These are phyloP conservation scores for Cydia pomonella DNA, from an alignment of 1,140 invertebrate species.

Conservation along the genomic window DNA sequence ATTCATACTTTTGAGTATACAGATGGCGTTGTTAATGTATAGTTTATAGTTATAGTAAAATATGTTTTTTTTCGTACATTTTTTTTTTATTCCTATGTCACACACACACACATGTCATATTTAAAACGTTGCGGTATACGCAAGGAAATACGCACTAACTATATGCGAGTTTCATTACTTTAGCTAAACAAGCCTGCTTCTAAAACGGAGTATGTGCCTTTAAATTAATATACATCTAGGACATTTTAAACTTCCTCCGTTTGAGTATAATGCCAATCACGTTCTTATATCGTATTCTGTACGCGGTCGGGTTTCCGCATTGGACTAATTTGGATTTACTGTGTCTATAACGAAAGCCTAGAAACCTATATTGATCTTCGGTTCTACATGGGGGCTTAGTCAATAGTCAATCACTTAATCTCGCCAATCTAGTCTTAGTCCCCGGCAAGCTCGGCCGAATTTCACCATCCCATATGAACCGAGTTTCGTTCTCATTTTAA, in stretches of 20 bases:
- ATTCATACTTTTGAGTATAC: too few species aligned
- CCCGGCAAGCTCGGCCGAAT: too few species aligned
- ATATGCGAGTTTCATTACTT: neutral
- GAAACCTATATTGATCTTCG: neutral
- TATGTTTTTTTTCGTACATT: too few species aligned
- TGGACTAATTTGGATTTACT: slow-evolving; percentile 9
- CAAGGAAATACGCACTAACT: neutral
- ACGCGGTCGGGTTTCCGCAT: neutral
- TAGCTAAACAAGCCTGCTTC: neutral
- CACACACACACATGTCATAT: neutral
- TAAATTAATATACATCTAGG: neutral
- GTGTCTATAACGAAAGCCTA: neutral
- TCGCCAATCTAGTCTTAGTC: too few species aligned
- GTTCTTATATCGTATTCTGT: neutral
- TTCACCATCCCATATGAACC: too few species aligned
- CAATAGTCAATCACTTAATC: too few species aligned
- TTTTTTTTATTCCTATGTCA: too few species aligned
- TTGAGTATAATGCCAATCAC: neutral
- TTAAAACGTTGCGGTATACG: neutral
- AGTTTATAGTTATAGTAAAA: too few species aligned
- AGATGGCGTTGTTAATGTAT: too few species aligned
- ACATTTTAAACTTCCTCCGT: neutral
- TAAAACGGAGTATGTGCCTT: neutral
- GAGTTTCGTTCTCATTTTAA: too few species aligned
- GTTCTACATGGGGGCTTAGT: too few species aligned